phyloP scores from a whole-genome alignment of 1,140 invertebrate genomes.

The Scaptomyza pallida region DNA sequence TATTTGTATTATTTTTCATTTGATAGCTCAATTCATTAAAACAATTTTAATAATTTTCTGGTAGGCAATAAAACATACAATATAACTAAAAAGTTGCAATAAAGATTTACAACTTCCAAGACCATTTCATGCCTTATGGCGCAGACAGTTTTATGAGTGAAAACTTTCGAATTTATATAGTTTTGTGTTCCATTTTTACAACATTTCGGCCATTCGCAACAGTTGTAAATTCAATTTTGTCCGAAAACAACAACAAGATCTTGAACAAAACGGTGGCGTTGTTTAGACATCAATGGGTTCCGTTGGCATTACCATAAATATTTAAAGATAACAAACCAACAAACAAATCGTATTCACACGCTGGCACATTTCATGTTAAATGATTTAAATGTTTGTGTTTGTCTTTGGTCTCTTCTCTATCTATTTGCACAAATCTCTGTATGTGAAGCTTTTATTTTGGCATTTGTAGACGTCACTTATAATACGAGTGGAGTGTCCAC shows the following conservation, averaged over 20 bases:
- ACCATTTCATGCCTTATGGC: neutral
- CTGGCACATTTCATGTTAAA: constrained; percentile 20
- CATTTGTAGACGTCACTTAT: constrained; percentile 50
- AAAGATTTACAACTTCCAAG: neutral
- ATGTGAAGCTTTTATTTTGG: constrained; percentile 24
- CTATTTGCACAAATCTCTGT: constrained; percentile 39
- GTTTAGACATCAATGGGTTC: constrained; percentile 57
- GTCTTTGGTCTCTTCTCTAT: constrained; percentile 50
- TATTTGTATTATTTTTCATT: neutral
- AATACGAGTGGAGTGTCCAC: constrained; percentile 26
- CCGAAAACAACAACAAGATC: constrained; percentile 25
- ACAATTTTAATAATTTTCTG: too few species aligned
- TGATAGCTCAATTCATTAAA: too few species aligned
- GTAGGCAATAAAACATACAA: too few species aligned
- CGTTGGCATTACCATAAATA: constrained; percentile 10
- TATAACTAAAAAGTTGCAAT: too few species aligned
- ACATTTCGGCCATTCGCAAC: constrained; percentile 1
- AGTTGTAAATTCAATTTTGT: constrained; percentile 30
- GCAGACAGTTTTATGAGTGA: neutral
- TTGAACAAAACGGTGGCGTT: constrained; percentile 58
- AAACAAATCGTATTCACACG: constrained; percentile 54
- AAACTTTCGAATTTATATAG: constrained; percentile 51
- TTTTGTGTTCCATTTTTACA: constrained; percentile 18
- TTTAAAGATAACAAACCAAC: neutral
- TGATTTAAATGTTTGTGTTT: constrained; percentile 16